Percentiles rank a stretch among this genome's conserved stretches.
Conservation (phyloP, 2,888 invertebrate genomes). For the Polydrusus cervinus region DNA sequence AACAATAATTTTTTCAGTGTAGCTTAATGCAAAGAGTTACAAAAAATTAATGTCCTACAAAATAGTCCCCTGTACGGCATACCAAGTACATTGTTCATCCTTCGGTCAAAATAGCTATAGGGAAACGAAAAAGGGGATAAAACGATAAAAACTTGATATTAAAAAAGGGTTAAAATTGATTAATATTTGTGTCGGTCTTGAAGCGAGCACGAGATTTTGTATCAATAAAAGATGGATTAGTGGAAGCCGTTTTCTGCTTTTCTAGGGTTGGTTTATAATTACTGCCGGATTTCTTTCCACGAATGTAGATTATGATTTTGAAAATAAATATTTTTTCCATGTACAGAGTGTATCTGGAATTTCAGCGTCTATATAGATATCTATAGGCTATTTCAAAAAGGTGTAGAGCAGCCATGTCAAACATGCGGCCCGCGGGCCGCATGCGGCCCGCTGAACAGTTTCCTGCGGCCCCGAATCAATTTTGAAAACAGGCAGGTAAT, state of each 20-base stretch:
- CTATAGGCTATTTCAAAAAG: too few species aligned
- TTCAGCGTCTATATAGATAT: too few species aligned
- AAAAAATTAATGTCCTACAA: conserved; percentile 36
- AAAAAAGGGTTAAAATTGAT: conserved; percentile 48
- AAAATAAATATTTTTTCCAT: not conserved
- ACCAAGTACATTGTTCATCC: conserved; percentile 30
- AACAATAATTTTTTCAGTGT: too few species aligned
- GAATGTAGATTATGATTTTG: not conserved
- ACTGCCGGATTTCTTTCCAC: not conserved
- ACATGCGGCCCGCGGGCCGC: too few species aligned
- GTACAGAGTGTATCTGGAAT: too few species aligned
- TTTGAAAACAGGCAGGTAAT: too few species aligned
- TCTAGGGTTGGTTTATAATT: conserved; percentile 13
- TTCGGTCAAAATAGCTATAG: conserved; percentile 24
- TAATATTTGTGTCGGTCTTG: conserved; percentile 42
- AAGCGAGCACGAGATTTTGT: conserved; percentile 36
- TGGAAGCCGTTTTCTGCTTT: conserved; percentile 2
- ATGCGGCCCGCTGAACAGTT: too few species aligned
- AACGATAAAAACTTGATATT: conserved; percentile 44
- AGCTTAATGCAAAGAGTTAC: not conserved
- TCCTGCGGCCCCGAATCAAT: too few species aligned
- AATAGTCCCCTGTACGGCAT: conserved; percentile 41
- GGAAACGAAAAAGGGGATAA: conserved; percentile 36
- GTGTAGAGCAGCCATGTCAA: too few species aligned
- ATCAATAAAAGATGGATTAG: conserved; percentile 35